Evolutionary conservation across 2,888 invertebrate genomes (phyloP).

Genomic region (Bombylius major): DNA sequence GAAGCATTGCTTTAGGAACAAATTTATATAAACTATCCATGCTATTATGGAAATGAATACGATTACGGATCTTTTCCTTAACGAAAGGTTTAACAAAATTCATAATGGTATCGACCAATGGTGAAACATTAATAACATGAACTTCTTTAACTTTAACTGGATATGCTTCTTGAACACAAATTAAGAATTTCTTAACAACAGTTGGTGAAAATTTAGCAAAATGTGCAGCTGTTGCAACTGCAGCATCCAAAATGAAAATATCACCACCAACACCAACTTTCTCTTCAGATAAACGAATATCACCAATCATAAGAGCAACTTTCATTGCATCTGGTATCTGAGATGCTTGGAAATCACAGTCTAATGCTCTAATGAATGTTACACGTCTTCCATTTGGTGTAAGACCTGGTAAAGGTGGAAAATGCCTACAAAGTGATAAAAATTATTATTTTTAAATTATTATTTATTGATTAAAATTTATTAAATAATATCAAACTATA

Average conservation of each 20-base stretch:
- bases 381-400: slow-evolving; percentile 70
- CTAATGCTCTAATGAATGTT: slow-evolving; percentile 56
- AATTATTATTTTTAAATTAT: background rate
- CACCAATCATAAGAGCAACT: slow-evolving; percentile 72
- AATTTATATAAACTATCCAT: slow-evolving; percentile 63
- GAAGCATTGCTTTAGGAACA: slow-evolving; percentile 67
- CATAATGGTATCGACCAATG: slow-evolving; percentile 71
- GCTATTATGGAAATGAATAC: slow-evolving; percentile 66
- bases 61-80: slow-evolving; percentile 74
- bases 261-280: slow-evolving; percentile 73
- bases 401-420: slow-evolving; percentile 69
- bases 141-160: slow-evolving; percentile 80
- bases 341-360: slow-evolving; percentile 56
- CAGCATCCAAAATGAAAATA: slow-evolving; percentile 67
- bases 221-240: slow-evolving; percentile 63
- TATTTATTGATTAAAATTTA: background rate
- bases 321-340: slow-evolving; percentile 70
- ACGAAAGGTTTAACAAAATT: slow-evolving; percentile 77
- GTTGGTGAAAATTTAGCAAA: slow-evolving; percentile 76
- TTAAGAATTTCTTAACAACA: slow-evolving; percentile 70
- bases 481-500: background rate
- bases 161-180: slow-evolving; percentile 78
- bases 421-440: slow-evolving; percentile 43
- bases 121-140: slow-evolving; percentile 72
- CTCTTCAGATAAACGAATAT: slow-evolving; percentile 64